Base-by-base conservation (phyloP, 2,113 vertebrate species). In the Leiothrix lutea region DNA sequence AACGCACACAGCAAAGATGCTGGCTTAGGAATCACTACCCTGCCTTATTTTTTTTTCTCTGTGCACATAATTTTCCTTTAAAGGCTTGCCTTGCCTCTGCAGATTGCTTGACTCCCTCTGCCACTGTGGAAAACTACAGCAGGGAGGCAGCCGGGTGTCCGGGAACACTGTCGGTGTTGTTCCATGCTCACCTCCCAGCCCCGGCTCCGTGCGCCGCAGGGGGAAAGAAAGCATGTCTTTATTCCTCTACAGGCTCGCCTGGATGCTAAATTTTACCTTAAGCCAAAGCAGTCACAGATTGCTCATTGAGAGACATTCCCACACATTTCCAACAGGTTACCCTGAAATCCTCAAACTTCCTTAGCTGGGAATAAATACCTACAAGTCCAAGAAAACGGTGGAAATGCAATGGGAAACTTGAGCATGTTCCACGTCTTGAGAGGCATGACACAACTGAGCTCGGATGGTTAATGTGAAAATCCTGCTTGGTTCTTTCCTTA, bases 91-190 rank as follows among this genome's bases (percentile, higher is more conserved):
- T 72, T 86, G 85, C 96, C 44, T 42, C n/a, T 91, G 86, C 95
- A 93, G 94, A 90, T 75, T 56, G 75, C 89, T 48, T 38, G 42
- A 12, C 80, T 72, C 36, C 53, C 94, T 84, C 88, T 94, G 91
- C 94, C 61, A 80, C 80, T 69, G 94, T 98, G 98, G 98, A 98
- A 98, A 98, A 98, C 94, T 97, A 98, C 96, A 57, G 86, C 65
- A 97, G 93, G 91, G 86, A 96, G 97, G 97, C 94, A 97, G 97
- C 73, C 58, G 60, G 13, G 80, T 82, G 45, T 88, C 96, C 23
- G 2, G 44, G 67, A 98, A 98, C 98, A 98, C 97, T 97, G 97
- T 94, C 29, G 3, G 64, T 96, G 97, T 98, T 98, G 98, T 98
- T 97, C 96, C 95, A 92, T 20, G 4, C 86, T 95, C 94, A 97